Evolutionary conservation across 2,113 vertebrate species (phyloP), one percentile per base, ranked within the genome.

Genomic region (Clinocottus analis): DNA sequence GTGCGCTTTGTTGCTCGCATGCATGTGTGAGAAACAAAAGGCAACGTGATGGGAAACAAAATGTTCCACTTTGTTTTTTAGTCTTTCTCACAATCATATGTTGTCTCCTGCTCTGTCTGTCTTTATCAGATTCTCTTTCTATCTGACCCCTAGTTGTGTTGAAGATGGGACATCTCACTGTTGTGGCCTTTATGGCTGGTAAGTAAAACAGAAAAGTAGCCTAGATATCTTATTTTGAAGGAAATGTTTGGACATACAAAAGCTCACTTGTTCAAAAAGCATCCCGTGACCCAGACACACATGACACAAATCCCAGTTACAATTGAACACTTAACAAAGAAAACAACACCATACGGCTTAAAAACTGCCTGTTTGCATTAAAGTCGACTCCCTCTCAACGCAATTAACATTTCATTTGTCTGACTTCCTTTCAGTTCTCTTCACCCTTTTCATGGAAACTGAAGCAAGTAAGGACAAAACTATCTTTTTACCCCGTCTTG

Each of bases 401-500:
- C 27, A 43, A 64, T 63, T 59, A 43, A 77, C 31, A 68, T 82
- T 25, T 72, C 10, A 49, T 51, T 61, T 72, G 17, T 53, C 12
- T 80, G 25, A 67, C 17, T 82, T 27, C 77, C 35, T 75, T 77
- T 0, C 89, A 95, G 95, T 89, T 69, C 75, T 95, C 70, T 89
- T 87, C 87, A 69, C 76, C 66, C 72, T 95, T 71, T 87, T 94
- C 62, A 21, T 80, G 86, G 93, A 93, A 93, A 72, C 93, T 49
- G 93, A 95, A 94, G 95, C 95, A 88, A 94, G 95, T 95, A 93
- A 94, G 93, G 9, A 33, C 47, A 79, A 49, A 80, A 37, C 70
- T 72, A 13, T 41, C 14, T 4, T 6, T 25, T 23, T 6, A 12
- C 39, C 5, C 47, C 1, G 25, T 39, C 45, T 55, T 51, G 16